phyloP scores from a whole-genome alignment of 2,113 vertebrate species.

The Amblyopsis rosae region DNA sequence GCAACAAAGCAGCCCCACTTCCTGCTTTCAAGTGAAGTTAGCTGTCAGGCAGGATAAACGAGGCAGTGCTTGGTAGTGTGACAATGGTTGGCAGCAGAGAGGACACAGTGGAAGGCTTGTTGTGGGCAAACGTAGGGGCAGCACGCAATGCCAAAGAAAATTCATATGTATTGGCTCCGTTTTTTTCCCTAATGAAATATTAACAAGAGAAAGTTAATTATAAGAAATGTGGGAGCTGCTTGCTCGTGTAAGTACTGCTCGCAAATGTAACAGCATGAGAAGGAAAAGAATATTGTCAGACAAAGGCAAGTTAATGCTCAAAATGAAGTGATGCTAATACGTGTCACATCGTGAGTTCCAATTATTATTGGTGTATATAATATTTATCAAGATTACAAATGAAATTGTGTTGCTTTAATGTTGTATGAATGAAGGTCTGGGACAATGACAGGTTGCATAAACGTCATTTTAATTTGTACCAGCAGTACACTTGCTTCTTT shows the following conservation, averaged over 20 bases:
- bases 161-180: background rate
- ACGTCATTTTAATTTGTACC: conserved; percentile 53
- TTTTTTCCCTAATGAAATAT: too few relatives aligned
- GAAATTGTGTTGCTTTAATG: conserved; percentile 27
- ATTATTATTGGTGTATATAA: conserved; percentile 12
- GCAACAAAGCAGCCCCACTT: background rate
- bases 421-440: conserved; percentile 19
- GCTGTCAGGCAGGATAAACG: too few relatives aligned
- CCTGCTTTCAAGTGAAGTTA: conserved; percentile 3
- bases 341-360: too few relatives aligned
- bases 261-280: background rate
- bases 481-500: conserved; percentile 36
- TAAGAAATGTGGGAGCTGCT: too few relatives aligned
- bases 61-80: too few relatives aligned
- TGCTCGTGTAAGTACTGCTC: background rate
- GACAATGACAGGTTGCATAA: conserved; percentile 44
- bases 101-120: conserved; percentile 31
- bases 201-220: too few relatives aligned
- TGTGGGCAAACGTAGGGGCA: conserved; percentile 6
- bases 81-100: conserved; percentile 8
- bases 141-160: background rate
- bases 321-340: too few relatives aligned
- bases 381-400: conserved; percentile 42
- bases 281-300: background rate
- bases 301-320: background rate